Base-by-base conservation (phyloP, 2,113 vertebrate species). In the Gavia stellata region DNA sequence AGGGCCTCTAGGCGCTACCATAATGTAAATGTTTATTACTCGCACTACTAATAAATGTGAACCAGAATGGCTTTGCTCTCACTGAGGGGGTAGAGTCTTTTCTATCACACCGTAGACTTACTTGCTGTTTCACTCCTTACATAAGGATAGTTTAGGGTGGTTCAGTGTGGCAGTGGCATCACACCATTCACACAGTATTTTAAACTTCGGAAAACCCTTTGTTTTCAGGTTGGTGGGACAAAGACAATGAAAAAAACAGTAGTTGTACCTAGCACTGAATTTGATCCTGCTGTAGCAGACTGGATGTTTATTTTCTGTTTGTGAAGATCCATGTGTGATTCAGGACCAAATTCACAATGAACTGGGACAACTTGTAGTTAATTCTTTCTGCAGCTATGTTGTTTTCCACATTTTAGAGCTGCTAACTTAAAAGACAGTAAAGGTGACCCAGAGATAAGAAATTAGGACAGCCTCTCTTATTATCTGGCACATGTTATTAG, bases 21-120 rank as follows among this genome's bases (percentile, higher is more conserved):
- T 56, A 91, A 33, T 67, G 70, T 92, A 95, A 94, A 94, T 79
- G 83, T 95, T 95, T 92, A 85, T 65, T 95, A 62, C 19, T 44
- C 52, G 47, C 31, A 40, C 73, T 86, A 49, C 33, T 90, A 95
- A 87, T 93, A 85, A 95, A 94, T 16, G 65, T 72, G 88, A 92
- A 61, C 70, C 94, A 92, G 92, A 65, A 79, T 75, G 34, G 73
- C 81, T 74, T 20, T 79, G 72, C 80, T 89, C 65, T 73, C 28
- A 6, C 47, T 42, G 88, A 65, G 75, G 45, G 61, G 20, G 31
- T 19, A 62, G 19, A 55, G 62, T 47, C 52, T 79, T 86, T 62
- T 44, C 75, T 20, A 1, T 52, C 58, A 28, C 34, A 12, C 49
- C 66, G 25, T 21, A 38, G 49, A 16, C 9, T 47, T 65, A 14